Evolutionary conservation across 2,113 vertebrate genomes (phyloP).

Genomic region (Gasterosteus nipponicus): DNA sequence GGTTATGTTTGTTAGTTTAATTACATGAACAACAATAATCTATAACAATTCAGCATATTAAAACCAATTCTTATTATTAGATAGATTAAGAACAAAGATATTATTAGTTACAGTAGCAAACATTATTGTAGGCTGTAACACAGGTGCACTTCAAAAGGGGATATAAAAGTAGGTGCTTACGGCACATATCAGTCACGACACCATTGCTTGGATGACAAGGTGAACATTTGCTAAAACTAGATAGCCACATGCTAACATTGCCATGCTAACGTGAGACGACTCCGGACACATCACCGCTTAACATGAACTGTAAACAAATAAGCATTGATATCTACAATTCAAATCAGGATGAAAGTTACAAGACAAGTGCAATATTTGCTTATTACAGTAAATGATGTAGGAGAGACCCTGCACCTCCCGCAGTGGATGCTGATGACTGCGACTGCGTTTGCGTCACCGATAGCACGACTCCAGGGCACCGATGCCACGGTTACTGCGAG

Average conservation of each 20-base stretch:
- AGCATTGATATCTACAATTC: not conserved
- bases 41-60: not conserved
- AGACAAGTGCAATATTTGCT: not conserved
- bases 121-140: not conserved
- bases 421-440: not conserved
- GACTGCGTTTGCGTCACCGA: not conserved
- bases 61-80: not conserved
- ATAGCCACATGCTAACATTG: not conserved
- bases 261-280: not conserved
- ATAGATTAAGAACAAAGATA: not conserved
- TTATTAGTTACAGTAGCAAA: not conserved
- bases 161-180: not conserved
- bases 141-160: not conserved
- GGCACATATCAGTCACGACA: not conserved
- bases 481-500: not conserved
- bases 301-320: not conserved
- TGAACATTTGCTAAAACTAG: not conserved
- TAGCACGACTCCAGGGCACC: constrained; percentile 2
- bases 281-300: not conserved
- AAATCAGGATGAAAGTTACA: not conserved
- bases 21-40: not conserved
- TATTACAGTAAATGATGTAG: not conserved
- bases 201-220: not conserved
- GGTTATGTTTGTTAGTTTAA: not conserved
- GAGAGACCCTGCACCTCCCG: not conserved